Conservation (phyloP, 2,797 vertebrate genomes). For the Darevskia nairensis region DNA sequence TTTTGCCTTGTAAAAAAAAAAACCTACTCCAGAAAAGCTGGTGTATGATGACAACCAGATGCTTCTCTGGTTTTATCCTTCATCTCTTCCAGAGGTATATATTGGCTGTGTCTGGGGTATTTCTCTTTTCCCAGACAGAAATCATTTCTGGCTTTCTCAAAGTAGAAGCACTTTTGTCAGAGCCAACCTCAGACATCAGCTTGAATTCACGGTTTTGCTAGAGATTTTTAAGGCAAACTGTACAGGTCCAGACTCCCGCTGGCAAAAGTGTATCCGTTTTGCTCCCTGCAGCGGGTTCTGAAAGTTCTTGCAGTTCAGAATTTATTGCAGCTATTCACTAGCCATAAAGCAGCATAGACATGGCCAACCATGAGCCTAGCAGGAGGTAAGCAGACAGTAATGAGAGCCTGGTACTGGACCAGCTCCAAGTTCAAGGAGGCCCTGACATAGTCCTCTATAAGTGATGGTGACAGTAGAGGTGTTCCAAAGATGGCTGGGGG, state of each 20-base stretch:
- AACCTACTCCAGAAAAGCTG: conserved; percentile 10
- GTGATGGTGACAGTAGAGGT: too few species aligned
- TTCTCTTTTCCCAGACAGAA: conserved; percentile 6
- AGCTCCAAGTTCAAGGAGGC: too few species aligned
- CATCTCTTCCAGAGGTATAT: neutral
- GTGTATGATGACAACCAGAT: conserved; percentile 35
- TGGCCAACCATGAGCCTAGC: neutral
- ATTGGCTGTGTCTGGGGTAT: neutral
- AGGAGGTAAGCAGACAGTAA: neutral
- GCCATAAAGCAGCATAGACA: neutral
- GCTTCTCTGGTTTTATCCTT: neutral
- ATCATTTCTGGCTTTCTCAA: neutral
- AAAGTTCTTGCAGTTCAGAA: neutral
- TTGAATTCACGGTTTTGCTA: neutral
- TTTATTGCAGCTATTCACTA: neutral
- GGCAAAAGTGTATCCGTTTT: neutral
- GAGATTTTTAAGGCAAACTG: neutral
- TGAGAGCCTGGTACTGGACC: too few species aligned
- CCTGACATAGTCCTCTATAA: too few species aligned
- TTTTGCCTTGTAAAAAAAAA: conserved; percentile 21
- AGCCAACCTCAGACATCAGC: neutral
- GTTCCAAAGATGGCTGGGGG: too few species aligned
- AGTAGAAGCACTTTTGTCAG: neutral
- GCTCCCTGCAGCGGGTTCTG: neutral
- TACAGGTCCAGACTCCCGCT: neutral